These are phyloP conservation scores for Craseonycteris thonglongyai DNA, from an alignment of 2,113 vertebrate genomes.

Conservation along the genomic window DNA sequence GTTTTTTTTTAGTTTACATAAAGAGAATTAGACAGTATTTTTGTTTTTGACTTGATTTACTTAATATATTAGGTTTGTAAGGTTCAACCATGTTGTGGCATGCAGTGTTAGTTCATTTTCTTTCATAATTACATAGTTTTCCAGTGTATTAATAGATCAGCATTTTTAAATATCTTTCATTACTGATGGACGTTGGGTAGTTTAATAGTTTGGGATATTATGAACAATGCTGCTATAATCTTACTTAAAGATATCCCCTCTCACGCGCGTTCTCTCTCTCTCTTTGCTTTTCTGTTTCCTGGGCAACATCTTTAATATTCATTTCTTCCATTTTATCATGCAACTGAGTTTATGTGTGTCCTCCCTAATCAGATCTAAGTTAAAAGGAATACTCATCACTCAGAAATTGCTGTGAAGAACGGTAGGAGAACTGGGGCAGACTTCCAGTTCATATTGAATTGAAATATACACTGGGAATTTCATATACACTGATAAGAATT, in stretches of 20 bases:
- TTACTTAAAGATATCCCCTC: background rate
- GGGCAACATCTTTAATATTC: background rate
- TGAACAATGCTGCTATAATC: background rate
- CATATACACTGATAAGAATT: background rate
- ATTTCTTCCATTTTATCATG: background rate
- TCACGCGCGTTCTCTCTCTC: background rate
- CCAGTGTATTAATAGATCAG: too few species aligned
- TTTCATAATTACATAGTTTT: background rate
- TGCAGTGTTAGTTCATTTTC: background rate
- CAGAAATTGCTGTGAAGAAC: background rate
- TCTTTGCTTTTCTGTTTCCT: background rate
- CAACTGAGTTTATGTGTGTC: background rate
- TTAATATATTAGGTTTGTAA: background rate
- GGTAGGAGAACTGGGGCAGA: background rate
- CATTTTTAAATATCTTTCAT: background rate
- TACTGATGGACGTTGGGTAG: background rate
- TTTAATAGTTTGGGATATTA: background rate
- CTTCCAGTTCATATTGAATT: background rate
- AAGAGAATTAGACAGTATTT: background rate
- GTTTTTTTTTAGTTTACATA: too few species aligned
- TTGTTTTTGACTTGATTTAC: background rate
- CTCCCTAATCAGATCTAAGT: background rate
- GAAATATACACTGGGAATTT: too few species aligned
- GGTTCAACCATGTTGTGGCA: background rate
- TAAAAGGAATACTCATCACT: background rate